Evolutionary conservation across 2,797 vertebrate genomes (phyloP), one percentile per base, ranked within the genome.

Genomic region (Menidia menidia): DNA sequence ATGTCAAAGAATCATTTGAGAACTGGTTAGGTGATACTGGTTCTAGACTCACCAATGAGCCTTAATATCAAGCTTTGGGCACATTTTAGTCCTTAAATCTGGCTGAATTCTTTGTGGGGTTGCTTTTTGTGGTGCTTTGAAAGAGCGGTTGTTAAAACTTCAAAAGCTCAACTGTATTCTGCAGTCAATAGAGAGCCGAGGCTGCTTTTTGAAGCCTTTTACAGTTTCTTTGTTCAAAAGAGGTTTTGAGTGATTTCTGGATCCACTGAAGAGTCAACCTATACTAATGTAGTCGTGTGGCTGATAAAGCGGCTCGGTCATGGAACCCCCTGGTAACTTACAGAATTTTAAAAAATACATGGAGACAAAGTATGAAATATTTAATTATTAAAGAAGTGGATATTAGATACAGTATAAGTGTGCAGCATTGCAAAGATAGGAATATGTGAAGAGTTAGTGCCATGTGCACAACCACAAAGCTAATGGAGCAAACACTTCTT

Each of bases 1-100:
- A 64, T 62, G 53, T 16, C 19, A n/a, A 31, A 55, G 53, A 63
- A 67, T 60, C 18, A 15, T 65, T 60, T 62, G 63, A 70, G 59
- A 58, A 14, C 59, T 55, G 16, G 61, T 65, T 58, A 63, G 18
- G n/a, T 66, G 16, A 43, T 65, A 55, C 43, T 32, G 9, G 7
- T 64, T 6, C 25, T 43, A 19, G 68, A 53, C 48, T 56, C 16
- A 67, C 54, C 61, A 54, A 41, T 60, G 9, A 68, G 66, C 50
- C 55, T 53, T 5, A 39, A 47, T 60, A 45, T 62, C 13, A 57
- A 64, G 56, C 35, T 45, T 54, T 59, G 35, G 18, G 39, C 12
- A 2, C 9, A 10, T 10, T 62, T 52, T 25, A 14, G 2, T 18
- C 58, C 60, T 8, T 18, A 25, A 35, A 63, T 73, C 47, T 64